These are phyloP conservation scores for Lates calcarifer DNA, from an alignment of 2,113 vertebrate species.

Conservation along the genomic window DNA sequence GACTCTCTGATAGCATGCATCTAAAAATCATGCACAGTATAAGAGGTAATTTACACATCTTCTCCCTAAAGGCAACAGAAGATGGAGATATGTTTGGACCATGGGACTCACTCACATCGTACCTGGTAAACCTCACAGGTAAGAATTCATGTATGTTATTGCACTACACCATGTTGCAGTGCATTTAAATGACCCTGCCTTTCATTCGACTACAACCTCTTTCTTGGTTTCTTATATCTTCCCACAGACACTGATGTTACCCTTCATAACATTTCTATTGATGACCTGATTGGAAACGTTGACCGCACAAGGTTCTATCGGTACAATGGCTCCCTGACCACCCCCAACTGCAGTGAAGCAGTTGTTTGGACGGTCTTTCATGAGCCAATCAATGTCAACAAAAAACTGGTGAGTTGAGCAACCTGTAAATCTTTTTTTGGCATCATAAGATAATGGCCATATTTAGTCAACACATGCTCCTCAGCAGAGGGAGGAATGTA, in stretches of 20 bases:
- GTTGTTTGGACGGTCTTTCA: conserved; percentile 86
- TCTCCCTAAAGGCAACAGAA: conserved; percentile 58
- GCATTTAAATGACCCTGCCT: too few relatives aligned
- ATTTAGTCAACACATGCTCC: background rate
- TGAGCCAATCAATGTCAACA: conserved; percentile 74
- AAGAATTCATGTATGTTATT: background rate
- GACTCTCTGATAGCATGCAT: too few relatives aligned
- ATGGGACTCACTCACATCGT: conserved; percentile 61
- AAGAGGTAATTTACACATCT: background rate
- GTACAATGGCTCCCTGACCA: conserved; percentile 85
- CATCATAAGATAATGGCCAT: too few relatives aligned
- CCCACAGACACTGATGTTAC: background rate
- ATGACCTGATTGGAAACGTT: conserved; percentile 76
- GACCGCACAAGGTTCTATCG: conserved; percentile 78
- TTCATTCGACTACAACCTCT: background rate
- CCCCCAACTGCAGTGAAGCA: conserved; percentile 74
- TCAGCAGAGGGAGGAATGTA: background rate
- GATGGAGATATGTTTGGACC: conserved; percentile 13
- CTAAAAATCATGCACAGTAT: too few relatives aligned
- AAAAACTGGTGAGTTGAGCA: conserved; percentile 57
- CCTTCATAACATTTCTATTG: conserved; percentile 62
- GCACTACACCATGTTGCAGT: background rate
- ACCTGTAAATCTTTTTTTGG: background rate
- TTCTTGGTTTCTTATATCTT: background rate
- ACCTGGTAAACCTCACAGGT: conserved; percentile 32